Conservation (phyloP, 2,797 vertebrate species). For the Liparis tanakae region DNA sequence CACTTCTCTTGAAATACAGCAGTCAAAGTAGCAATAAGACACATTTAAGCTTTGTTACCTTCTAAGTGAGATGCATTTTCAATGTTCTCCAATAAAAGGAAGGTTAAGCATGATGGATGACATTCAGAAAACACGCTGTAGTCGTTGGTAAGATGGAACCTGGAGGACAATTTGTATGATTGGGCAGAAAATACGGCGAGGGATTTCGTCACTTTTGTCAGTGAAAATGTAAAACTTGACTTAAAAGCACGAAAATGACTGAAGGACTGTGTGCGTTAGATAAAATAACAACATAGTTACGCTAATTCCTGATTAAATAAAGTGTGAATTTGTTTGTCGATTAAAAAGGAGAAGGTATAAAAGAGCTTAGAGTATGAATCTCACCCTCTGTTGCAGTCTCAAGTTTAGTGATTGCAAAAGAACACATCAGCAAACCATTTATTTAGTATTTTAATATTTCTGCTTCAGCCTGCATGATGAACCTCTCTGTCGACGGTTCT, state of each 20-base stretch:
- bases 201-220: constrained; percentile 47
- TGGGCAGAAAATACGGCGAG: constrained; percentile 52
- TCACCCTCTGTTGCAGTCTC: constrained; percentile 44
- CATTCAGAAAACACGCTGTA: constrained; percentile 47
- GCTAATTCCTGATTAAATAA: constrained; percentile 61
- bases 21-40: constrained; percentile 60
- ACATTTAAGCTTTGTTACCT: constrained; percentile 60
- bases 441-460: background rate
- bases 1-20: constrained; percentile 62
- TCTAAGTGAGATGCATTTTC: constrained; percentile 74
- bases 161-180: constrained; percentile 57
- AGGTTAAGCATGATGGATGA: constrained; percentile 70
- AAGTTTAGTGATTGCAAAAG: constrained; percentile 51
- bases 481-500: constrained; percentile 51
- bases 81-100: constrained; percentile 46
- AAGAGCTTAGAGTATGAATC: constrained; percentile 57
- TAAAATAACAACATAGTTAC: constrained; percentile 58
- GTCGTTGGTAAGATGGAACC: constrained; percentile 44
- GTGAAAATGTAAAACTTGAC: constrained; percentile 52
- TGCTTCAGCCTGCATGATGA: constrained; percentile 31
- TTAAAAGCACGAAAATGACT: constrained; percentile 56
- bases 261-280: constrained; percentile 53
- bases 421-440: constrained; percentile 47
- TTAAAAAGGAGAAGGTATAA: constrained; percentile 42
- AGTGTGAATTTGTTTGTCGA: constrained; percentile 64